A percentile compares a stretch with the other conserved stretches of the same genome.
Conservation (phyloP, 2,113 vertebrate species). For the Corydoras sp. region DNA sequence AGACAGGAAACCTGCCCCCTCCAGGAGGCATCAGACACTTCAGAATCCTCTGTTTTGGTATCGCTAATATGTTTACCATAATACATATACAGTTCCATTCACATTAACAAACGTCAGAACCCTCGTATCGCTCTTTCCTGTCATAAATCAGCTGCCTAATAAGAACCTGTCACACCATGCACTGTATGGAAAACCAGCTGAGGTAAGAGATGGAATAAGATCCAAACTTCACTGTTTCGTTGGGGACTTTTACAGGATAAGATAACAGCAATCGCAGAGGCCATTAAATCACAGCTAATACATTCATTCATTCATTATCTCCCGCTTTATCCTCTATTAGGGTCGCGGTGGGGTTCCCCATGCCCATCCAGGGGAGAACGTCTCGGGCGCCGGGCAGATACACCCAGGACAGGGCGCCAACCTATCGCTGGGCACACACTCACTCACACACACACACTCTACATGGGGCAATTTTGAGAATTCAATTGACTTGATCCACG, state of each 20-base stretch:
- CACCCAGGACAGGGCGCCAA: too few relatives aligned
- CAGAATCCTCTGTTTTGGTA: conserved; percentile 42
- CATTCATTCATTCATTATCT: too few relatives aligned
- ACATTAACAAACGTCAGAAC: neutral
- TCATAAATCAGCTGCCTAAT: neutral
- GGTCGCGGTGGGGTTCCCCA: too few relatives aligned
- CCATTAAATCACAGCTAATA: neutral
- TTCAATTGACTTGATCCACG: too few relatives aligned
- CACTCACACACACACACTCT: too few relatives aligned
- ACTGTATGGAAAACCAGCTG: neutral
- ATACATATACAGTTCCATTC: neutral
- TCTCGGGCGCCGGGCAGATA: too few relatives aligned
- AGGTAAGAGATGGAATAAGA: neutral
- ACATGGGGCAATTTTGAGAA: too few relatives aligned
- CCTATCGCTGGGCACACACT: too few relatives aligned
- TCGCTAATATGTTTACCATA: conserved; percentile 38
- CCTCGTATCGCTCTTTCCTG: neutral
- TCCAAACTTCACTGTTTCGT: neutral
- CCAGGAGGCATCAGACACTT: conserved; percentile 55
- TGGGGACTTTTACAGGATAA: neutral
- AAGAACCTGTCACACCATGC: too few relatives aligned
- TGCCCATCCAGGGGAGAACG: too few relatives aligned
- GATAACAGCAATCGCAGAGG: neutral
- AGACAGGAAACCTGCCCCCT: conserved; percentile 62
- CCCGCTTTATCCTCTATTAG: too few relatives aligned